Percentiles rank a stretch among this genome's conserved stretches.
Evolutionary conservation across 2,797 vertebrate species (phyloP).

Genomic region (Parotocinclus haroldoi): DNA sequence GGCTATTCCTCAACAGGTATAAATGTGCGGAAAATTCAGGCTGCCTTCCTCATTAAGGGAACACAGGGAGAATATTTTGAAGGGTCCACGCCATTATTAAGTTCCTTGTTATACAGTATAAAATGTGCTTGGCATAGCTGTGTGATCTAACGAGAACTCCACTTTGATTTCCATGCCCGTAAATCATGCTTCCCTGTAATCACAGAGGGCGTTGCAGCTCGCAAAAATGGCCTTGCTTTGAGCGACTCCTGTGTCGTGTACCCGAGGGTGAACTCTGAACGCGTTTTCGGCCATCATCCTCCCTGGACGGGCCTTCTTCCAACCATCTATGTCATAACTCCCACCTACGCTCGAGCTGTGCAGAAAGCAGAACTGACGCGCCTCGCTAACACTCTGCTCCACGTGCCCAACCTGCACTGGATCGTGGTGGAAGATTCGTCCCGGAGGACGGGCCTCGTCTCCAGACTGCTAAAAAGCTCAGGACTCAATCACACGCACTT

Average conservation of each 20-base stretch:
- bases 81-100: no score
- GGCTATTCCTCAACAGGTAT: no score
- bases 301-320: slow-evolving; percentile 67
- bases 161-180: no score
- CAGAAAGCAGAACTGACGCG: slow-evolving; percentile 80
- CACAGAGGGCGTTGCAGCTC: slow-evolving; percentile 49
- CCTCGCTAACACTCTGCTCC: slow-evolving; percentile 74
- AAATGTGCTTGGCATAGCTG: no score
- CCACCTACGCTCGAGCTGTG: slow-evolving; percentile 61
- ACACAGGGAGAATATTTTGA: no score
- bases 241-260: slow-evolving; percentile 59
- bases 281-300: slow-evolving; percentile 61
- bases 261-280: slow-evolving; percentile 56
- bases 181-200: not conserved
- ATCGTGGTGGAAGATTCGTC: slow-evolving; percentile 75
- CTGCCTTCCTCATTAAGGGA: no score
- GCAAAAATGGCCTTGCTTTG: slow-evolving; percentile 51
- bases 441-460: slow-evolving; percentile 64
- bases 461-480: slow-evolving; percentile 65
- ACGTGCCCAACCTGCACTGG: slow-evolving; percentile 78
- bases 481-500: slow-evolving; percentile 74
- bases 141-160: no score
- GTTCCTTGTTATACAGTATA: no score
- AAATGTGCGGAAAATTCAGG: no score
- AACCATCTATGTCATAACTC: slow-evolving; percentile 70